Evolutionary conservation across 2,888 invertebrate species (phyloP).

Genomic region (Aphidius colemani): DNA sequence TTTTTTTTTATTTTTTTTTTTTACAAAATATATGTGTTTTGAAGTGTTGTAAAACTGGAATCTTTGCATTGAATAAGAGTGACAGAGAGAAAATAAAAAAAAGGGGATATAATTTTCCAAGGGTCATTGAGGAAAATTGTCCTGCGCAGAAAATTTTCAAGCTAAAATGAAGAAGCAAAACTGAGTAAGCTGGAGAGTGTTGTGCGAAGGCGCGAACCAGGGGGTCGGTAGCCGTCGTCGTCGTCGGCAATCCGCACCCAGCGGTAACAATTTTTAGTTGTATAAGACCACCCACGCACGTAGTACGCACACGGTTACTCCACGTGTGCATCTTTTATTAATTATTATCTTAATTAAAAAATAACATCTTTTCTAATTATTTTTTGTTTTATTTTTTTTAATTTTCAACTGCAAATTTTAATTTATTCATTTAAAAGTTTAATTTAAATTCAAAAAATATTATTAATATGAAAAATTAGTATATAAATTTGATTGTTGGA

Average conservation of each 20-base stretch:
- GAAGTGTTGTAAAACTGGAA: too few species aligned
- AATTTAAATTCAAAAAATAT: not conserved
- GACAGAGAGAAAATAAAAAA: too few species aligned
- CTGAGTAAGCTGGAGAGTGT: conserved; percentile 25
- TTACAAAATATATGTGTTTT: too few species aligned
- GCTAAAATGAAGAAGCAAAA: too few species aligned
- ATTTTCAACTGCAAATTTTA: not conserved
- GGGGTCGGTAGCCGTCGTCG: conserved; percentile 32
- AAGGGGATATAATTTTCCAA: too few species aligned
- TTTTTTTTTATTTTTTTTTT: too few species aligned
- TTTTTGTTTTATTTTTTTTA: too few species aligned
- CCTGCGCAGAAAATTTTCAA: too few species aligned
- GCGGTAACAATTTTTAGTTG: conserved; percentile 49
- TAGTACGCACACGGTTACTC: conserved; percentile 64
- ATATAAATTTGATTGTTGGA: not conserved
- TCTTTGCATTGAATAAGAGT: too few species aligned
- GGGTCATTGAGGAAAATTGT: too few species aligned
- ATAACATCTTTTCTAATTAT: too few species aligned
- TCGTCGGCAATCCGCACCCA: conserved; percentile 17
- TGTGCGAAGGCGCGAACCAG: conserved; percentile 31
- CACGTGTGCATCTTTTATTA: conserved; percentile 50
- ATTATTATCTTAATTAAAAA: not conserved
- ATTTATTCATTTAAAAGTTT: not conserved
- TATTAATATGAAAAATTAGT: not conserved
- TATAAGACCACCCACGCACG: conserved; percentile 63